Base-by-base conservation (phyloP, 2,113 vertebrate genomes). In the Rhinoptilus africanus region DNA sequence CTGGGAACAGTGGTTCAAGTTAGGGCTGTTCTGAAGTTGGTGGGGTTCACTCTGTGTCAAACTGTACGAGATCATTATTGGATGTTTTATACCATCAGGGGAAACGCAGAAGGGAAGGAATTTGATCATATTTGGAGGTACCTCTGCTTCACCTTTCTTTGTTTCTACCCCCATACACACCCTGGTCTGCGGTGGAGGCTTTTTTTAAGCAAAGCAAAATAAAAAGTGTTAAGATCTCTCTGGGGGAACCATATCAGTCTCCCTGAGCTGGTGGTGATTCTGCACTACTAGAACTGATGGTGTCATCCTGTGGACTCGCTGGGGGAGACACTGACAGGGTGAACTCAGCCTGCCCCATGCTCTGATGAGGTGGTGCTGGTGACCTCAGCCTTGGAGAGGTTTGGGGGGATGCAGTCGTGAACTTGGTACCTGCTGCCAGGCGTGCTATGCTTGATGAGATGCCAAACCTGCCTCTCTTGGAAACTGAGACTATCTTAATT, bases 361-460 rank as follows among this genome's bases (percentile, higher is more conserved):
- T 71, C 37, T 41, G 51, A 18, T 48, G 63, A 45, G 16, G 18
- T 80, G 85, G 12, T 72, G 69, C 74, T 75, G 28, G 62, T 88
- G 75, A 41, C 37, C 72, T 56, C 69, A 57, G 56, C 34, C 80
- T 37, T 7, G 22, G 10, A 2, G 16, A 30, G 37, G 10, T 64
- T 4, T 68, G 9, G 7, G 22, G 4, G 27, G 4, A 3, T 51
- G 22, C 64, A 66, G 12, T 20, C 0, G 0, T 20, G 63, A 41
- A 2, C 9, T 57, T 3, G 7, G 23, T 62, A 3, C 8, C 32
- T 89, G 64, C 74, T 71, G 56, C 32, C 35, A 47, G 19, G 18
- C 0, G 1, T 51, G n/a, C 64, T 4, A 5, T 0, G 2, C 28
- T 51, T 26, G 20, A 45, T 18, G 11, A 39, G 60, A 34, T 28